Percentiles rank a stretch among this genome's conserved stretches.
phyloP scores from a whole-genome alignment of 2,797 vertebrate genomes.

The Amazona ochrocephala region DNA sequence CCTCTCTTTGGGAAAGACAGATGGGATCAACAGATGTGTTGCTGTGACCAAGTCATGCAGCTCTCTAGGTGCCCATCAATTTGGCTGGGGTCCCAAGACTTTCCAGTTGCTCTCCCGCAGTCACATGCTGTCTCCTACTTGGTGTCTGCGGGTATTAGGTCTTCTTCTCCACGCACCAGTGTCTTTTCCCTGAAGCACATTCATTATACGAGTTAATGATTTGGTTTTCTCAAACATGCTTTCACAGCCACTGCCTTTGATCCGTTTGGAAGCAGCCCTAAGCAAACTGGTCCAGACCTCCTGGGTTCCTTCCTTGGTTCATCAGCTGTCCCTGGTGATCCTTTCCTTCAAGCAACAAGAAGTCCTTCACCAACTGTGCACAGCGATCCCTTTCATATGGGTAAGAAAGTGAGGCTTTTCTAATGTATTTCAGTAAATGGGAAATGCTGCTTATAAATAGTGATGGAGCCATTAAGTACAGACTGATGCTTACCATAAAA shows the following conservation, averaged over 20 bases:
- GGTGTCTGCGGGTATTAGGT: not conserved
- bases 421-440: not conserved
- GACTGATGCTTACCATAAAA: not conserved
- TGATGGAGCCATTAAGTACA: not conserved
- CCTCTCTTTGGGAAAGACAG: not conserved
- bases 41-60: not conserved
- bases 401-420: conserved; percentile 77
- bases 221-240: not conserved
- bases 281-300: conserved; percentile 89
- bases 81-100: not conserved
- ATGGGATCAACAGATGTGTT: not conserved
- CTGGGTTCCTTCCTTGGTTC: conserved; percentile 90
- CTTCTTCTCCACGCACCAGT: not conserved
- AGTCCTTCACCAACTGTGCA: conserved; percentile 92
- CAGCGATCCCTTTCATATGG: conserved; percentile 80
- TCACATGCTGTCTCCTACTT: not conserved
- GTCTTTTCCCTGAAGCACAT: not conserved
- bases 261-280: conserved; percentile 88
- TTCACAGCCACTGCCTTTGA: conserved; percentile 83
- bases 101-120: not conserved
- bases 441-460: not conserved
- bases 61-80: not conserved
- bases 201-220: not conserved
- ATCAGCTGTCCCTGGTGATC: conserved; percentile 85
- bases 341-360: conserved; percentile 90